Base-by-base conservation (phyloP, 37 sponge, comb jelly and placozoan genomes). In the Theonella swinhoei region DNA sequence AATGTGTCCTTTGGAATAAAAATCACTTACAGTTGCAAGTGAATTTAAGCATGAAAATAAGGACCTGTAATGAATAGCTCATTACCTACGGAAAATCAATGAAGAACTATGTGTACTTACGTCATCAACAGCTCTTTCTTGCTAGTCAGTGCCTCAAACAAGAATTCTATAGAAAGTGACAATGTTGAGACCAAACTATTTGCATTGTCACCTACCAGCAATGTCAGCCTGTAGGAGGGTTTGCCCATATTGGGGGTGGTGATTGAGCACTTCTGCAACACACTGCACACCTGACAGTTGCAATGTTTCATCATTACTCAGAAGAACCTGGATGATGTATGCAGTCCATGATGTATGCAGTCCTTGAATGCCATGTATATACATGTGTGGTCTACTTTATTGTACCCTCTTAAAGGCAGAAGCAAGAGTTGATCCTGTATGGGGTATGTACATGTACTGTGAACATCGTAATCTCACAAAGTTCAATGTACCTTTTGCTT, bases 251-350 rank as follows among this genome's bases (percentile, higher is more conserved):
- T 77, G 54, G 19, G 87, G 74, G 24, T 75, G 80, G 40, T 86
- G 84, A 25, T 67, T 61, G 33, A 91, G 75, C 29, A 91, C 77
- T 38, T 75, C 83, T 33, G 40, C 58, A 33, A 91, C 40, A 72
- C 91, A 91, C 75, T 86, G 82, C 67, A 87, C 80, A n/a, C 79
- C 87, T 61, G 83, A 69, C 58, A 82, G 62, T 42, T 91, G 91
- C 17, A 91, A 59, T 26, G 63, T 19, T 23, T 78, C 83, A 74
- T 91, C 87, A 17, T 64, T 74, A 38, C 83, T 83, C 69, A 91
- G 69, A 0, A 91, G 36, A n/a, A 87, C 91, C 91, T 91, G 76
- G 14, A 5, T n/a, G 23, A 31, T 19, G 34, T 11, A 38, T 9
- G 8, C 39, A 67, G 23, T 67, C 31, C 25, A 67, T 11, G 9